Evolutionary conservation across 2,113 vertebrate genomes (phyloP), one percentile per base, ranked within the genome.

Genomic region (Seriola quinqueradiata): DNA sequence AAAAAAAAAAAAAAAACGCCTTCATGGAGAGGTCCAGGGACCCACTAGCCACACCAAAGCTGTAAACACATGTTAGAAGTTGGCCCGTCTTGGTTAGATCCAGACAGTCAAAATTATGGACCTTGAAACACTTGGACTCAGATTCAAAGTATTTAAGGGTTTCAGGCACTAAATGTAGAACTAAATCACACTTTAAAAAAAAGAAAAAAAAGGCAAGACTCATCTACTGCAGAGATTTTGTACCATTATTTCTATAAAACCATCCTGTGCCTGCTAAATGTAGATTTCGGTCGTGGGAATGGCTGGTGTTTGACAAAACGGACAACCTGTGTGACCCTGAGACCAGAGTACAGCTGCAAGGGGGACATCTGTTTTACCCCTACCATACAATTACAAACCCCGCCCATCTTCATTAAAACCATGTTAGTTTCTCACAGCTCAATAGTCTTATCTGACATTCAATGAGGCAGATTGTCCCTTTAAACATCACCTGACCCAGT

Each of bases 351-450:
- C 79, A 82, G 68, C 75, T 75, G 79, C n/a, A 21, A 25, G 38
- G 84, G 28, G 66, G 25, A 88, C 84, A 79, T 86, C 84, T 75
- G 83, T 73, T 87, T 72, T n/a, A 68, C 63, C 67, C 60, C 32
- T 23, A 48, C 28, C 58, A 1, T 63, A 59, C 64, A 86, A 84
- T 89, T 84, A 89, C 16, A 70, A 58, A 23, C 68, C 50, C 32
- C 54, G 42, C 50, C 68, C 28, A 28, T 60, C 38, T 38, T 8
- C 38, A 38, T 38, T 38, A 5, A 38, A 38, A 28, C 28, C 28
- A 2, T 28, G 28, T 8, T 9, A 1, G 17, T 36, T 55, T 36
- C 21, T 73, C 4, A 12, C 12, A 23, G 46, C 34, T 50, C 12
- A 32, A 60, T 14, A 21, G 17, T 42, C 40, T 10, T 42, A 42